Evolutionary conservation across 2,797 vertebrate genomes (phyloP).

Genomic region (Heterohyrax brucei): DNA sequence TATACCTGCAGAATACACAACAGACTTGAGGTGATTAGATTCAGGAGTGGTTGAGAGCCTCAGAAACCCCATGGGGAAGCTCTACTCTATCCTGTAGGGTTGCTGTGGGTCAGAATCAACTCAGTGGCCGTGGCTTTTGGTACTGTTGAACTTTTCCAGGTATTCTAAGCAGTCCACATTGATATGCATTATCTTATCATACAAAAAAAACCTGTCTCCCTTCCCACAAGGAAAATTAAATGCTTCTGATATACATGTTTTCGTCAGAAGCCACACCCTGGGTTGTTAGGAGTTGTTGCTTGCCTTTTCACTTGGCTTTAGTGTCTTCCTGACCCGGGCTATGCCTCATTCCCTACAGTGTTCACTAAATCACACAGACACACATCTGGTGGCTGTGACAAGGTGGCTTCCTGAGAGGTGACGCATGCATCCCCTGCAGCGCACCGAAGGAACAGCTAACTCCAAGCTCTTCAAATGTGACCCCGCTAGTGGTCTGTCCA

Average conservation of each 20-base stretch:
- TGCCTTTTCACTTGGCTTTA: background rate
- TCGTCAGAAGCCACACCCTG: background rate
- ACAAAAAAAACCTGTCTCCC: background rate
- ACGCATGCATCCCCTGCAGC: background rate
- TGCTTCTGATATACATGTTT: background rate
- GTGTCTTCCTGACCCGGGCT: background rate
- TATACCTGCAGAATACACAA: constrained; percentile 46
- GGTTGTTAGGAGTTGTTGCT: background rate
- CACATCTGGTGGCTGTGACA: background rate
- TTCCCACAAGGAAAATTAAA: constrained; percentile 18
- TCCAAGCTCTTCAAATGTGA: background rate
- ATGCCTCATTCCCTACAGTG: background rate
- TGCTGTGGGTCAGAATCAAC: no score
- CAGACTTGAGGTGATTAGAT: background rate
- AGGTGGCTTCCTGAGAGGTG: background rate
- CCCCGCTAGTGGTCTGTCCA: constrained; percentile 7
- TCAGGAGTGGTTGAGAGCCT: background rate
- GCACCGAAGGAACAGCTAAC: background rate
- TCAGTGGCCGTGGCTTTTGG: no score
- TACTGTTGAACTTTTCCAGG: constrained; percentile 15
- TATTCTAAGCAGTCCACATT: constrained; percentile 30
- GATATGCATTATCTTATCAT: background rate
- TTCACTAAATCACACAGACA: background rate
- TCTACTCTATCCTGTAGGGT: no score
- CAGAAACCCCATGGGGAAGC: no score